Evolutionary conservation across 2,888 invertebrate species (phyloP).

Genomic region (Agelastica alni): DNA sequence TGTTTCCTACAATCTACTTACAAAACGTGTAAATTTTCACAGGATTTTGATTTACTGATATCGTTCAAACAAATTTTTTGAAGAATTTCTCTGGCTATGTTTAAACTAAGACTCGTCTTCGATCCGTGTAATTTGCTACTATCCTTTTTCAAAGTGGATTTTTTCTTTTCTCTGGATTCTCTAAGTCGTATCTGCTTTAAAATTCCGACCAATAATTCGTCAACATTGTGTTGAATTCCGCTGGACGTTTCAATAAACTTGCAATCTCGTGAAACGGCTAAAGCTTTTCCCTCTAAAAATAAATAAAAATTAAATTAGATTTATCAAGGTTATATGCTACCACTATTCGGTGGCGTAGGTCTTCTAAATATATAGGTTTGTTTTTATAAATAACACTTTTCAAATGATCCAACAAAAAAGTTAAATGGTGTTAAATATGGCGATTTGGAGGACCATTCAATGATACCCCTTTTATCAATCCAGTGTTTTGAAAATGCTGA

Average conservation of each 20-base stretch:
- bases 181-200: slow-evolving; percentile 86
- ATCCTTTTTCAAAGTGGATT: slow-evolving; percentile 45
- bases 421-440: too few relatives aligned
- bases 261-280: slow-evolving; percentile 85
- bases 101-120: slow-evolving; percentile 79
- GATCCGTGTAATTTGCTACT: slow-evolving; percentile 72
- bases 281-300: slow-evolving; percentile 82
- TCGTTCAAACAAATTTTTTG: slow-evolving; percentile 87
- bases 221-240: slow-evolving; percentile 95
- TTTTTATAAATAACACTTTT: too few relatives aligned
- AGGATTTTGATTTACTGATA: slow-evolving; percentile 82
- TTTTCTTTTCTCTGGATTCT: slow-evolving; percentile 70
- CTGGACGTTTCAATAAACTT: slow-evolving; percentile 96
- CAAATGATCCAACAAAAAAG: too few relatives aligned
- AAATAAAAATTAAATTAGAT: not conserved
- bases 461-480: too few relatives aligned
- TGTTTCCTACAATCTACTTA: slow-evolving; percentile 52
- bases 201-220: slow-evolving; percentile 91
- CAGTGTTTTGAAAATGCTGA: too few relatives aligned
- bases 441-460: too few relatives aligned
- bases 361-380: too few relatives aligned
- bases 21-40: slow-evolving; percentile 84
- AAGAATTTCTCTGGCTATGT: slow-evolving; percentile 78
- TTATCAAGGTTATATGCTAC: too few relatives aligned
- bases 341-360: too few relatives aligned